Conservation (phyloP, 2,888 invertebrate genomes). For the Rutpela maculata region DNA sequence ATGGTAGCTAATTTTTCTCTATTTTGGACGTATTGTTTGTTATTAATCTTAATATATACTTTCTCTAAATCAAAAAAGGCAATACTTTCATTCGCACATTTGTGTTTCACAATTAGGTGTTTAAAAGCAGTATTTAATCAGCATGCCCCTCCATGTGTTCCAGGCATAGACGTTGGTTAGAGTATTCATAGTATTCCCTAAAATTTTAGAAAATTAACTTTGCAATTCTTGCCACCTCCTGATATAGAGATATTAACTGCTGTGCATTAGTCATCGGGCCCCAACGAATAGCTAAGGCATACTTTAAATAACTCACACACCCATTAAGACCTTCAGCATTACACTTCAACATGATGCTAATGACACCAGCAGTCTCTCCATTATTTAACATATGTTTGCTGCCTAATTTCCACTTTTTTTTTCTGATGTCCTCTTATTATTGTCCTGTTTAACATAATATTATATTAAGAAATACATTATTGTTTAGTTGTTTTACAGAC, state of each 20-base stretch:
- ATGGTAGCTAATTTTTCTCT: too few relatives aligned
- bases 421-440: too few relatives aligned
- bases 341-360: conserved; percentile 3
- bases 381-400: neutral
- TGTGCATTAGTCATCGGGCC: neutral
- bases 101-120: neutral
- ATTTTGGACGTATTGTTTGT: too few relatives aligned
- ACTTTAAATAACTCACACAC: conserved; percentile 7
- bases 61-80: conserved; percentile 1
- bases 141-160: neutral
- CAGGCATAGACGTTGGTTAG: neutral
- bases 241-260: neutral
- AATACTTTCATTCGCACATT: conserved; percentile 2
- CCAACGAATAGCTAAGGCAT: neutral
- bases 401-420: too few relatives aligned
- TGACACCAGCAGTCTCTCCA: neutral
- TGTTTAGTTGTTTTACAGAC: too few relatives aligned
- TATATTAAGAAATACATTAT: too few relatives aligned
- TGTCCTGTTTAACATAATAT: too few relatives aligned
- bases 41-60: neutral
- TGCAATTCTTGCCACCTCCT: neutral
- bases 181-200: neutral
- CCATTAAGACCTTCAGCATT: neutral
- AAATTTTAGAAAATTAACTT: neutral
- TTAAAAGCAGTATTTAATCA: neutral